Base-by-base conservation (phyloP, 2,113 vertebrate genomes). In the Myiagra hebetior region DNA sequence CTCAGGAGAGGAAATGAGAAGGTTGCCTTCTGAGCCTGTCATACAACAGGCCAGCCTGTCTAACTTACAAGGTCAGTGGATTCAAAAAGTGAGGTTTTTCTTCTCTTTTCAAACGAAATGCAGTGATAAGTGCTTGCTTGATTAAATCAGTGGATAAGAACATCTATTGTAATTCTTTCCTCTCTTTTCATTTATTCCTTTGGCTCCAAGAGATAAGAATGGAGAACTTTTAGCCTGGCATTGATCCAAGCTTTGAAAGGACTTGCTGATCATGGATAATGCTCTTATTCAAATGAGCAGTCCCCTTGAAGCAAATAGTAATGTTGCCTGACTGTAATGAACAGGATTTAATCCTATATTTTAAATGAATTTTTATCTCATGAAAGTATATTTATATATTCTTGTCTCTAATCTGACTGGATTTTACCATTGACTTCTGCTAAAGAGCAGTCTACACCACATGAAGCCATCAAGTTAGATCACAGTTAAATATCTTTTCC, bases 71-170 rank as follows among this genome's bases (percentile, higher is more conserved):
- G 94, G 95, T 89, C 85, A 91, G 81, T 59, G 74, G 33, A 88
- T 22, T 73, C 20, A 69, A 27, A 85, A 80, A 80, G 24, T 11
- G 28, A 91, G 27, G 18, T 44, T 73, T 85, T 89, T 33, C 69
- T 89, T 63, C 37, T 85, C 46, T 80, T 89, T 73, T 39, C 33
- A 49, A 70, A 33, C 0, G 1, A 74, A 88, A 30, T 17, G 22
- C 35, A 62, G 50, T 65, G 78, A 59, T 83, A 93, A 93, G 72
- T 50, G 37, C 59, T 95, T 67, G 33, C 73, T 84, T 70, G 94
- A 96, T 95, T 89, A 93, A 91, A 63, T 8, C 53, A 89, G 50
- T 1, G 55, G 96, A 95, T 95, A 91, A 90, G 67, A 85, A 65
- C 17, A 20, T 15, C 67, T 79, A 35, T 31, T 75, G 80, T 87